Percentiles rank a stretch among this genome's conserved stretches.
phyloP scores from a whole-genome alignment of 1,140 invertebrate genomes.

The Cherax quadricarinatus region DNA sequence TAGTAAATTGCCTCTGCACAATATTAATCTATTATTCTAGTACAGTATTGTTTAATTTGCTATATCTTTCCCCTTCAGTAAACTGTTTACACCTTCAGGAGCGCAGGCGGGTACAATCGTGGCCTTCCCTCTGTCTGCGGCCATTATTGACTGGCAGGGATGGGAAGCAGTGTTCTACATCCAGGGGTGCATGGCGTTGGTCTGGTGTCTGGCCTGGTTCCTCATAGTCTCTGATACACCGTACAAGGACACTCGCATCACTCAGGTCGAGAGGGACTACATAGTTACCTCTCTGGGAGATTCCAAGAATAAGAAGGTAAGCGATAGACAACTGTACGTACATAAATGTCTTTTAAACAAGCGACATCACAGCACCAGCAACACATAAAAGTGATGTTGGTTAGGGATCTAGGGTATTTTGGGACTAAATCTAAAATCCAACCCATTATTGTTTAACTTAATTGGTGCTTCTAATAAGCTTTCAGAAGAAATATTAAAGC shows the following conservation, averaged over 20 bases:
- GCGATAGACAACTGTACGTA: neutral
- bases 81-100: constrained; percentile 57
- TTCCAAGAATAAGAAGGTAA: constrained; percentile 60
- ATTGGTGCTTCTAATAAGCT: too few relatives aligned
- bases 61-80: too few relatives aligned
- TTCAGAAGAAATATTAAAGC: too few relatives aligned
- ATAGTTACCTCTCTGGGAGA: constrained; percentile 75
- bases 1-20: too few relatives aligned
- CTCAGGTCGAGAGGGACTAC: constrained; percentile 77
- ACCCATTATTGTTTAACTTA: too few relatives aligned
- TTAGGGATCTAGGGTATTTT: too few relatives aligned
- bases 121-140: constrained; percentile 81
- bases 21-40: too few relatives aligned
- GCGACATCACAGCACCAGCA: too few relatives aligned
- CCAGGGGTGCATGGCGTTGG: constrained; percentile 77
- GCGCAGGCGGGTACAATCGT: constrained; percentile 77
- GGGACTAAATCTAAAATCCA: too few relatives aligned
- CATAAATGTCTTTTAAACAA: too few relatives aligned
- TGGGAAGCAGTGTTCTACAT: constrained; percentile 88
- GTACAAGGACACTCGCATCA: constrained; percentile 77
- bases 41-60: too few relatives aligned
- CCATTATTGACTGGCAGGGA: constrained; percentile 81
- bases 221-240: constrained; percentile 78
- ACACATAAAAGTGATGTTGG: too few relatives aligned
- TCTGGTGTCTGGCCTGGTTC: constrained; percentile 79